phyloP scores from a whole-genome alignment of 2,797 vertebrate species.

The Eidolon dupreanum region DNA sequence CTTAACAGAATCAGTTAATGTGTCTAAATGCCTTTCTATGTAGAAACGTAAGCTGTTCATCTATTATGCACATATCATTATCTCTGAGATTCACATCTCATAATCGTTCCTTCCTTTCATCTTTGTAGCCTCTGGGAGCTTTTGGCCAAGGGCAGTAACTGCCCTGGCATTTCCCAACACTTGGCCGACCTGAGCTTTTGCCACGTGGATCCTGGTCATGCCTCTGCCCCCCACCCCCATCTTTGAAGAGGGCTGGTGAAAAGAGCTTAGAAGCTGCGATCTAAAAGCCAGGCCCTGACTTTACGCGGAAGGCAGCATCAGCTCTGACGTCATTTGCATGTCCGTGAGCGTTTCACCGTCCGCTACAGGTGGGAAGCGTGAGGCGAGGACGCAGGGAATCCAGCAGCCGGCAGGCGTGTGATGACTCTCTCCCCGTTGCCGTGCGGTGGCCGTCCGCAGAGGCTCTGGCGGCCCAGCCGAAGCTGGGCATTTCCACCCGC shows the following conservation, averaged over 20 bases:
- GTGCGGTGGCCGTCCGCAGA: neutral
- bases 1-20: neutral
- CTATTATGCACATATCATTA: neutral
- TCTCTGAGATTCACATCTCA: neutral
- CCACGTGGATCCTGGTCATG: neutral
- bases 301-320: too few species aligned
- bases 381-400: neutral
- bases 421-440: neutral
- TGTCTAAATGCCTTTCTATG: neutral
- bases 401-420: neutral
- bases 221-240: neutral
- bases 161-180: neutral
- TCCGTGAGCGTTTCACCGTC: neutral
- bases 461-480: neutral
- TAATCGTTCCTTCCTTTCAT: constrained; percentile 7
- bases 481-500: too few species aligned
- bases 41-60: neutral
- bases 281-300: neutral
- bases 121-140: neutral
- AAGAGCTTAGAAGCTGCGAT: neutral
- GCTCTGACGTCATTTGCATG: too few species aligned
- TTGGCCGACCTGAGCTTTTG: neutral
- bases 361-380: neutral
- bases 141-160: neutral
- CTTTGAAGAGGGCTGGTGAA: neutral